A percentile compares a stretch with the other conserved stretches of the same genome.
Evolutionary conservation across 2,888 invertebrate species (phyloP).

Genomic region (Phaedon cochleariae): DNA sequence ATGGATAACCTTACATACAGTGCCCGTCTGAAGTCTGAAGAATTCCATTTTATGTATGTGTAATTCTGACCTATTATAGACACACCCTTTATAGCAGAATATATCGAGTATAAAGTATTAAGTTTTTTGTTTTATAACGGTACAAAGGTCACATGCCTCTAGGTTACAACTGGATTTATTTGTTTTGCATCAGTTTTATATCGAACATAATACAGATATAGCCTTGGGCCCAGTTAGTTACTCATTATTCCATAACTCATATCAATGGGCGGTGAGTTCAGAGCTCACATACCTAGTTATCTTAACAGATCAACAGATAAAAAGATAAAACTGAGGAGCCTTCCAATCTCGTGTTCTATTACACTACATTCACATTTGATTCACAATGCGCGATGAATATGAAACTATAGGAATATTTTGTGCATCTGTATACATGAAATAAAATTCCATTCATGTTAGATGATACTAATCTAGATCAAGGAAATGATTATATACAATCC

Average conservation of each 20-base stretch:
- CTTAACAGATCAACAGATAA: neutral
- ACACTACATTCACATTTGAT: neutral
- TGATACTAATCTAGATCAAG: no score
- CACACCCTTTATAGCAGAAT: no score
- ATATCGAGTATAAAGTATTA: no score
- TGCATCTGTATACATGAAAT: no score
- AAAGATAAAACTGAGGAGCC: neutral
- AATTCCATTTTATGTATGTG: no score
- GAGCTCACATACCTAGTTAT: neutral
- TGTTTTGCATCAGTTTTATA: slow-evolving; percentile 13
- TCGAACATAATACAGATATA: slow-evolving; percentile 2
- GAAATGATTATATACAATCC: no score
- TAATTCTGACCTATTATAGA: no score
- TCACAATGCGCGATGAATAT: neutral
- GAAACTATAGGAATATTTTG: no score
- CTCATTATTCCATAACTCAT: slow-evolving; percentile 20
- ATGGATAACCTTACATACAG: no score
- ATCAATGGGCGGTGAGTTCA: neutral
- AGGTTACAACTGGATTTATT: slow-evolving; percentile 15
- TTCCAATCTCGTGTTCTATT: neutral
- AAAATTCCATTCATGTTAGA: no score
- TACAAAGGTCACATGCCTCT: neutral
- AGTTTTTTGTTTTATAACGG: no score
- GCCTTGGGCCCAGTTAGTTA: slow-evolving; percentile 4
- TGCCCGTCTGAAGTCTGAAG: no score